Conservation (phyloP, 2,113 vertebrate genomes). For the Cettia cetti region DNA sequence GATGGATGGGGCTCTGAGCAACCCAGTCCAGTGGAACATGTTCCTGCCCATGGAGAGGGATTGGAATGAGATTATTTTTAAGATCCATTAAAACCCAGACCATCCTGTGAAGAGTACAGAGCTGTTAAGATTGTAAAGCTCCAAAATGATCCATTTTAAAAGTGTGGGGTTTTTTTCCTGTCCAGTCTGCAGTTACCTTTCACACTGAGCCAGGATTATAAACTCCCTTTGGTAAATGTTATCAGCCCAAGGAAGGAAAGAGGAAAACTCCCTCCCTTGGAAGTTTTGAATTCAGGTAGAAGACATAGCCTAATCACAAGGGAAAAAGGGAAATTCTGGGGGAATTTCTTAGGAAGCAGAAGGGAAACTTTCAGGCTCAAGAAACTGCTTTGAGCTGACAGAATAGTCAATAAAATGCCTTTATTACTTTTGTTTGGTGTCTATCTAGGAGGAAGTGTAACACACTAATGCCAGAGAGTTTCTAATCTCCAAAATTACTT, state of each 20-base stretch:
- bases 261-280: background rate
- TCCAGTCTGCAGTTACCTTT: background rate
- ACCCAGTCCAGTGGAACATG: background rate
- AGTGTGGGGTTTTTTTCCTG: background rate
- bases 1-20: background rate
- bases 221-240: slow-evolving; percentile 15
- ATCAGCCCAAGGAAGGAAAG: background rate
- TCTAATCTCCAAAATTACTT: background rate
- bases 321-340: too few species aligned
- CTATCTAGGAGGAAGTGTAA: slow-evolving; percentile 25
- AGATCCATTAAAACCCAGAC: background rate
- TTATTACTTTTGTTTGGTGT: background rate
- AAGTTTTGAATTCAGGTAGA: background rate
- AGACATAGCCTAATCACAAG: background rate
- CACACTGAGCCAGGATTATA: background rate
- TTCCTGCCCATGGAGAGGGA: background rate
- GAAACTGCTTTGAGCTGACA: background rate
- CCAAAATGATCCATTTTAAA: background rate
- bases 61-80: background rate
- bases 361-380: background rate
- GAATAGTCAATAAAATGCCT: background rate
- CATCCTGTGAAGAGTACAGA: background rate
- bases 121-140: background rate
- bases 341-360: too few species aligned
- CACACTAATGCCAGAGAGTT: background rate